Base-by-base conservation (phyloP, 2,113 vertebrate genomes). In the Cephalopterus ornatus region DNA sequence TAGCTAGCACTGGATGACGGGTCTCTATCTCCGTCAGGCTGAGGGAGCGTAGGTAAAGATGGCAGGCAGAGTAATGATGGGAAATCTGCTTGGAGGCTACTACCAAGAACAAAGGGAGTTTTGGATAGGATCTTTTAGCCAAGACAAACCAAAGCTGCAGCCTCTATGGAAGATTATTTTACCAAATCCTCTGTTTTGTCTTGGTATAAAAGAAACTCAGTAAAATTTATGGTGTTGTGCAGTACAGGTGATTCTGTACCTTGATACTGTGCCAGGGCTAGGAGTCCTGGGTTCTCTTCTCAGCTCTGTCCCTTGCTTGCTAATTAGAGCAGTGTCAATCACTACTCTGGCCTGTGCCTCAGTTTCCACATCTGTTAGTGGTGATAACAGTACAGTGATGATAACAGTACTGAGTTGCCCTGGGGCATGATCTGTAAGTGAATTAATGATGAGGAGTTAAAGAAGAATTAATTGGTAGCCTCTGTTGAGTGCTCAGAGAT, bases 291-390 rank as follows among this genome's bases (percentile, higher is more conserved):
- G 11, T 66, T 74, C 17, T 94, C 37, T 88, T 88, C 74, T 30
- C 81, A 85, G 22, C 22, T 55, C 35, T 37, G 30, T 61, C 21
- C 55, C 42, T 89, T 2, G 2, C 28, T 92, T 47, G 18, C 61
- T 89, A 39, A 87, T 65, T n/a, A 85, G 24, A 28, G 21, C 0
- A 0, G 14, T 84, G 81, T 89, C 85, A 92, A 81, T 85, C 74
- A 75, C 41, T 75, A 5, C 62, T 66, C 81, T 5, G 19, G 49
- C 75, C 87, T 73, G 42, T 91, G 82, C 88, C 93, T 96, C 92
- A 94, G 93, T 95, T 95, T 96, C 92, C 76, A 88, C 73, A 39
- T 49, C 65, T 95, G 20, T 85, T 66, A 84, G 66, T 53, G 55
- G 16, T 20, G 72, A 88, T 94, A 94, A 79, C 16, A 71, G 30